These are phyloP conservation scores for Callocephalon fimbriatum DNA, from an alignment of 2,113 vertebrate species.

Conservation along the genomic window DNA sequence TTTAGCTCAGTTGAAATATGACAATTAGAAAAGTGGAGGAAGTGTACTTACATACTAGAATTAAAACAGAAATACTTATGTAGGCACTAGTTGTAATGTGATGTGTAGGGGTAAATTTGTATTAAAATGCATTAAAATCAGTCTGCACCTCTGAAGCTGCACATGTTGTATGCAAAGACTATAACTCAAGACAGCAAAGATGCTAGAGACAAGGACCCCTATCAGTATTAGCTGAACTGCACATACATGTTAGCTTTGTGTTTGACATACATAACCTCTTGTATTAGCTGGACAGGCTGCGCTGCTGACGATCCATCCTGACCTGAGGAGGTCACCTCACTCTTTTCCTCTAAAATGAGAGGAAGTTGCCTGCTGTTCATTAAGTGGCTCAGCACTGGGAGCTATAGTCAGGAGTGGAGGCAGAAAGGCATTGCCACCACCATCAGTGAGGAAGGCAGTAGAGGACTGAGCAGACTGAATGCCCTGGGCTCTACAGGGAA, in stretches of 20 bases:
- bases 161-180: neutral
- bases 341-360: neutral
- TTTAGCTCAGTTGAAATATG: neutral
- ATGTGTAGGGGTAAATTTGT: neutral
- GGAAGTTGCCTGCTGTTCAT: neutral
- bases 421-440: neutral
- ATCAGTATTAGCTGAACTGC: neutral
- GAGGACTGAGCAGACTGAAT: neutral
- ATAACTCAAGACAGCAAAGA: neutral
- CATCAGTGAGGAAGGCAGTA: neutral
- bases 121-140: neutral
- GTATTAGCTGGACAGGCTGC: neutral
- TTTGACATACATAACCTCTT: neutral
- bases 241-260: neutral
- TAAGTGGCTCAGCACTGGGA: neutral
- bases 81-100: neutral
- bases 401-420: accelerated
- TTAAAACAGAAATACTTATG: neutral
- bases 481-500: neutral
- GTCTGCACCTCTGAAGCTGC: neutral
- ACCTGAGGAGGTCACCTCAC: neutral
- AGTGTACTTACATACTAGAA: neutral
- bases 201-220: neutral
- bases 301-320: neutral
- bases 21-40: neutral